Percentiles rank a stretch among this genome's conserved stretches.
phyloP scores from a whole-genome alignment of 1,140 invertebrate species.

The Idris sp. region DNA sequence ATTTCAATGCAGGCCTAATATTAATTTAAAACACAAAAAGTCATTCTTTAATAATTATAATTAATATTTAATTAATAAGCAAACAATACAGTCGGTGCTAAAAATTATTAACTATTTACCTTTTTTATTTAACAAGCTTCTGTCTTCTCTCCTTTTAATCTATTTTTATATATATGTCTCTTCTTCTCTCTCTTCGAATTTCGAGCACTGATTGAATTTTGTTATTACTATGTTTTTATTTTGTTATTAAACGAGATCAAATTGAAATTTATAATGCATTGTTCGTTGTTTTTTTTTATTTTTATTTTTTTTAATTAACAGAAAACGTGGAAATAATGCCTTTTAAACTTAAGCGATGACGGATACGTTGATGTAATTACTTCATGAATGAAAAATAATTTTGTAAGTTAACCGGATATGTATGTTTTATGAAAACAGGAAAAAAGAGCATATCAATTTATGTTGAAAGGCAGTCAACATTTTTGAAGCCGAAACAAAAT shows the following conservation, averaged over 20 bases:
- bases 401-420: slow-evolving; percentile 5
- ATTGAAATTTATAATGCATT: too few relatives aligned
- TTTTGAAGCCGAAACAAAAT: slow-evolving; percentile 3
- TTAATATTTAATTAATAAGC: slow-evolving; percentile 43
- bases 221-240: slow-evolving; percentile 11
- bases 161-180: slow-evolving; percentile 17
- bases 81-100: slow-evolving; percentile 29
- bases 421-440: slow-evolving; percentile 13
- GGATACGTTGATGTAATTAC: slow-evolving; percentile 54
- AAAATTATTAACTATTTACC: slow-evolving; percentile 8
- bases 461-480: slow-evolving; percentile 2
- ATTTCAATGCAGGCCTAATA: slow-evolving; percentile 78
- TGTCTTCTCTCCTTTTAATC: not conserved
- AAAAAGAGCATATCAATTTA: slow-evolving; percentile 10
- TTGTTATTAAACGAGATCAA: slow-evolving; percentile 5
- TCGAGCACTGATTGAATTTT: slow-evolving; percentile 17
- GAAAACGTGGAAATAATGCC: slow-evolving; percentile 1
- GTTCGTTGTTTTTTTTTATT: slow-evolving; percentile 22
- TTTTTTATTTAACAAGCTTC: not conserved
- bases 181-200: not conserved
- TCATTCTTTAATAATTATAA: slow-evolving; percentile 70
- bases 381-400: slow-evolving; percentile 21
- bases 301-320: too few relatives aligned
- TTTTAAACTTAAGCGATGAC: slow-evolving; percentile 26
- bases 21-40: slow-evolving; percentile 76